phyloP scores from a whole-genome alignment of 2,888 invertebrate genomes.

The Pristionchus maxplancki region DNA sequence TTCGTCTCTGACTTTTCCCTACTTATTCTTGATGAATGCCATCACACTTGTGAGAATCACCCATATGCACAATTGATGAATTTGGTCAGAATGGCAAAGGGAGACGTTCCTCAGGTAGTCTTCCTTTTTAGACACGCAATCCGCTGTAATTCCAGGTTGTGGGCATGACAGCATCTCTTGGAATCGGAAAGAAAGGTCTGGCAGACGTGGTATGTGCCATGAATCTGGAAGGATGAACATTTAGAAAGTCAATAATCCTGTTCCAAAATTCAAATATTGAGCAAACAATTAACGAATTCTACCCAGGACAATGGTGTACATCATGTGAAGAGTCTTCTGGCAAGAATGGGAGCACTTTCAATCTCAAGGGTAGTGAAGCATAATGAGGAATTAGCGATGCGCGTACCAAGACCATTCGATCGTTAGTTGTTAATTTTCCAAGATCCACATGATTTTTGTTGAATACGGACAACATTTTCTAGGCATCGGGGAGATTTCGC shows the following conservation, averaged over 20 bases:
- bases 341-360: conserved; percentile 11
- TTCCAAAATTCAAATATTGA: too few relatives aligned
- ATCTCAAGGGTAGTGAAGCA: conserved; percentile 26
- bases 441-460: too few relatives aligned
- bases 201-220: background rate
- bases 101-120: conserved; percentile 52
- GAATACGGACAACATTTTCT: too few relatives aligned
- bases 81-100: background rate
- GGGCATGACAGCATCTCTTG: conserved; percentile 69
- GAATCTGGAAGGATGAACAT: too few relatives aligned
- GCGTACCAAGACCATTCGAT: conserved; percentile 35
- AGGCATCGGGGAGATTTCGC: background rate
- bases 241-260: too few relatives aligned
- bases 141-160: conserved; percentile 55
- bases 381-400: background rate
- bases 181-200: conserved; percentile 56
- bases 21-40: conserved; percentile 74
- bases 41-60: conserved; percentile 58
- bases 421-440: background rate
- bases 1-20: conserved; percentile 72
- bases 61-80: conserved; percentile 49
- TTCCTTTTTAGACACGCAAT: background rate
- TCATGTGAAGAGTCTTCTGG: conserved; percentile 1
- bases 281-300: too few relatives aligned
- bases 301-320: background rate